Conservation (phyloP, 2,113 vertebrate genomes). For the Chaetodon trifascialis region DNA sequence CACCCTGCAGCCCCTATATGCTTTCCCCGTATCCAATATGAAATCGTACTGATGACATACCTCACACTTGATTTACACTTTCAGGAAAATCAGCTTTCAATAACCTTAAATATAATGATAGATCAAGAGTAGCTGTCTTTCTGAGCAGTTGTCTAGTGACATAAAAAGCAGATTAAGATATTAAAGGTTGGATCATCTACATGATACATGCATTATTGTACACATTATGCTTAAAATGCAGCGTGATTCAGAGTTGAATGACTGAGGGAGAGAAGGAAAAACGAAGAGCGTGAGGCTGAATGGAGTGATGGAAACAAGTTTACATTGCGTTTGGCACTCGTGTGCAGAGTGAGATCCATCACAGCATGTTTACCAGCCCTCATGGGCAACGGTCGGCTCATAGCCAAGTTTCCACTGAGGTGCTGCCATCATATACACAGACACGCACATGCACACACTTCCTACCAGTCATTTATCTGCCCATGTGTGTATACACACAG, state of each 20-base stretch:
- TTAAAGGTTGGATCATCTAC: neutral
- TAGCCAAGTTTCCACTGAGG: constrained; percentile 77
- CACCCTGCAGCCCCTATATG: neutral
- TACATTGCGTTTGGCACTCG: constrained; percentile 72
- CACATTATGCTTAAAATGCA: neutral
- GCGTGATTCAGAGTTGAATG: constrained; percentile 13
- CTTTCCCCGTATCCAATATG: neutral
- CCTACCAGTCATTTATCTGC: constrained; percentile 41
- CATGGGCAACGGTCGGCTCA: constrained; percentile 61
- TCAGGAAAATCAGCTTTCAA: constrained; percentile 3
- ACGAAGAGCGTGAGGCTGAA: constrained; percentile 22
- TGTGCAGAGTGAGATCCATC: constrained; percentile 67
- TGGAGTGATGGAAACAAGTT: constrained; percentile 68
- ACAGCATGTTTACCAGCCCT: constrained; percentile 71
- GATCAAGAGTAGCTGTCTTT: constrained; percentile 5
- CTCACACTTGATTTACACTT: constrained; percentile 5
- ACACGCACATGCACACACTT: constrained; percentile 34
- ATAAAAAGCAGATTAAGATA: constrained; percentile 5
- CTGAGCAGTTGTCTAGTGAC: neutral
- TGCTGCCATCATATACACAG: constrained; percentile 43
- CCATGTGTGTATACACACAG: constrained; percentile 17
- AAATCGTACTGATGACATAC: constrained; percentile 15
- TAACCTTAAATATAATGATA: neutral
- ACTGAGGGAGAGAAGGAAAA: constrained; percentile 4
- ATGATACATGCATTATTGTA: neutral